Conservation (phyloP, 2,113 vertebrate genomes). For the Macheiramphus alcinus region DNA sequence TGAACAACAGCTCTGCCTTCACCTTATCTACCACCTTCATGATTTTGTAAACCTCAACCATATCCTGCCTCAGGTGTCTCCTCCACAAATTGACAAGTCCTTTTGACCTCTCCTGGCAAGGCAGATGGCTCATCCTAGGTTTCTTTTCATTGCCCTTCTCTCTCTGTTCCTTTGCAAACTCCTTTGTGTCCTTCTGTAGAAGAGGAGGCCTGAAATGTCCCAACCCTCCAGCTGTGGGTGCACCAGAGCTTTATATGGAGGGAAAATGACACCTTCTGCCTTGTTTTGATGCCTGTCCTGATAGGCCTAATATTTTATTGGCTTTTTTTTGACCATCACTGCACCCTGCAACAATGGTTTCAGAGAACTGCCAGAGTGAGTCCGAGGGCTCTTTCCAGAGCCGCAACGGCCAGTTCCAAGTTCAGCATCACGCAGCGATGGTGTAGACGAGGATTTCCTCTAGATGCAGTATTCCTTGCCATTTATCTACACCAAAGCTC, state of each 20-base stretch:
- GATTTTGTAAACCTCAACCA: background rate
- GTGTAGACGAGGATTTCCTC: background rate
- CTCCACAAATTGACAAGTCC: background rate
- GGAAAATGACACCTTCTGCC: background rate
- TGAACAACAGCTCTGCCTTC: background rate
- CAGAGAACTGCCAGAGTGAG: background rate
- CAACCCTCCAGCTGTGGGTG: background rate
- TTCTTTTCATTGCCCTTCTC: background rate
- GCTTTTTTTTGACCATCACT: background rate
- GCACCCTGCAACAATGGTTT: background rate
- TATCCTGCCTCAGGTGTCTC: background rate
- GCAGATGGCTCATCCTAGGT: background rate
- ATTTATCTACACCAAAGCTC: background rate
- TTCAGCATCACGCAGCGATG: background rate
- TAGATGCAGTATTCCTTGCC: background rate
- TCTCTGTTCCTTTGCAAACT: background rate
- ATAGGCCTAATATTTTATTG: background rate
- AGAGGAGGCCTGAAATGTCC: background rate
- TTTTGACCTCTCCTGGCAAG: background rate
- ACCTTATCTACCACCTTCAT: background rate
- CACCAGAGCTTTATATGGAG: background rate
- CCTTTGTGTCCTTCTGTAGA: background rate
- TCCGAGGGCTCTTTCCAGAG: background rate
- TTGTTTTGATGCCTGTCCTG: background rate
- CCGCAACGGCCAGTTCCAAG: background rate